phyloP scores from a whole-genome alignment of 1,140 invertebrate species.

The Aphis craccivora region DNA sequence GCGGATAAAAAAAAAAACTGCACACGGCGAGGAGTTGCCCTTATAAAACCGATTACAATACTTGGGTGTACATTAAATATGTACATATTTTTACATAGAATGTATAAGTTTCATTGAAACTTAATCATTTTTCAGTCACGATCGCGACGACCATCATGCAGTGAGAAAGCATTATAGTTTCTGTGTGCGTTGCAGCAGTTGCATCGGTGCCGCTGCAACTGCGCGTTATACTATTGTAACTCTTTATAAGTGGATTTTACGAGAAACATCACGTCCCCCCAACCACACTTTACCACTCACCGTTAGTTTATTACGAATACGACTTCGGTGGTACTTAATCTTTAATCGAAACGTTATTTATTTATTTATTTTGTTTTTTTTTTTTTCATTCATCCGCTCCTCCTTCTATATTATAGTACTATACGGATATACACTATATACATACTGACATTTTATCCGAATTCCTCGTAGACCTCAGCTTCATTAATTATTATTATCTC shows the following conservation, averaged over 20 bases:
- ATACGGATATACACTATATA: not conserved
- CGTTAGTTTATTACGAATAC: not conserved
- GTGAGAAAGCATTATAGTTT: not conserved
- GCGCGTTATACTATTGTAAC: not conserved
- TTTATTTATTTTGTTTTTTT: constrained; percentile 9
- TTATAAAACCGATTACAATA: not conserved
- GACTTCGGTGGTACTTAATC: constrained; percentile 5
- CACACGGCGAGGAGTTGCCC: not conserved
- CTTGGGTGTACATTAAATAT: not conserved
- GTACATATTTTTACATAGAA: not conserved
- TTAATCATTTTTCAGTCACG: not conserved
- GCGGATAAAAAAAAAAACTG: not conserved
- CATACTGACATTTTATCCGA: not conserved
- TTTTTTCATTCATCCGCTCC: not conserved
- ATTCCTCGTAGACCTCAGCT: not conserved
- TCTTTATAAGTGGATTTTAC: constrained; percentile 4
- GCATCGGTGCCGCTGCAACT: not conserved
- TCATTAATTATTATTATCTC: constrained; percentile 31
- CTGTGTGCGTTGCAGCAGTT: not conserved
- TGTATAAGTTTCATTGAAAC: not conserved
- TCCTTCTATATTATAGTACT: not conserved
- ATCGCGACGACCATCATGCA: too few species aligned
- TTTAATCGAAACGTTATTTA: constrained; percentile 37
- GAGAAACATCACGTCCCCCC: not conserved
- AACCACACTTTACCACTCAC: not conserved